Percentiles rank a stretch among this genome's conserved stretches.
Evolutionary conservation across 2,797 vertebrate genomes (phyloP).

Genomic region (Lemur catta): DNA sequence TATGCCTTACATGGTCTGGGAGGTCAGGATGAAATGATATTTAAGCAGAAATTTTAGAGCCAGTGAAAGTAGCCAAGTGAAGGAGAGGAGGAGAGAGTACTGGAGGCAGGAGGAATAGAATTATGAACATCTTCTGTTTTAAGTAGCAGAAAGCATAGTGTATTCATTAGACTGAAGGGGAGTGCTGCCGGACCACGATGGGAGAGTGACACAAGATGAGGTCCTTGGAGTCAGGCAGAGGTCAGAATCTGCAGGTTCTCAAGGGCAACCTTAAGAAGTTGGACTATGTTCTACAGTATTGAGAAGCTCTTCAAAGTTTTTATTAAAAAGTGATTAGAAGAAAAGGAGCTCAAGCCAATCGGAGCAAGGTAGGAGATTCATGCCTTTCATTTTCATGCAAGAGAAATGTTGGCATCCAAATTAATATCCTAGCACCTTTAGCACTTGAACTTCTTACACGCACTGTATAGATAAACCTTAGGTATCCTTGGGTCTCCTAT

Average conservation of each 20-base stretch:
- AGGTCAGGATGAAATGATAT: neutral
- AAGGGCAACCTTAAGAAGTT: neutral
- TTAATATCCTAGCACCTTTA: neutral
- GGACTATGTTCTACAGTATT: neutral
- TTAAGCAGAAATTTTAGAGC: neutral
- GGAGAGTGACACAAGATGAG: neutral
- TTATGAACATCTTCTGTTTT: neutral
- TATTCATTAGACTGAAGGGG: neutral
- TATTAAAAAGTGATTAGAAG: neutral
- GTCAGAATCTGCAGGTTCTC: neutral
- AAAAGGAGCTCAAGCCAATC: neutral
- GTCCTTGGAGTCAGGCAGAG: too few relatives aligned
- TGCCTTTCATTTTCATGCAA: neutral
- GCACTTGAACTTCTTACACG: neutral
- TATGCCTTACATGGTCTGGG: neutral
- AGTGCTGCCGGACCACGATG: neutral
- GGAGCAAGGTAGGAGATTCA: neutral
- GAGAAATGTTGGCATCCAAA: neutral
- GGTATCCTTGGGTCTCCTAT: neutral
- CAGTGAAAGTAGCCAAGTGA: neutral
- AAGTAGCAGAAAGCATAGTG: neutral
- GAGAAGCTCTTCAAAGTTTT: neutral
- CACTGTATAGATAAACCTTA: neutral
- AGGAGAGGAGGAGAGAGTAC: fast-evolving
- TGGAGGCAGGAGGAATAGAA: neutral